Percentiles rank a stretch among this genome's conserved stretches.
Conservation (phyloP, 2,797 vertebrate genomes). For the Liasis olivaceus region DNA sequence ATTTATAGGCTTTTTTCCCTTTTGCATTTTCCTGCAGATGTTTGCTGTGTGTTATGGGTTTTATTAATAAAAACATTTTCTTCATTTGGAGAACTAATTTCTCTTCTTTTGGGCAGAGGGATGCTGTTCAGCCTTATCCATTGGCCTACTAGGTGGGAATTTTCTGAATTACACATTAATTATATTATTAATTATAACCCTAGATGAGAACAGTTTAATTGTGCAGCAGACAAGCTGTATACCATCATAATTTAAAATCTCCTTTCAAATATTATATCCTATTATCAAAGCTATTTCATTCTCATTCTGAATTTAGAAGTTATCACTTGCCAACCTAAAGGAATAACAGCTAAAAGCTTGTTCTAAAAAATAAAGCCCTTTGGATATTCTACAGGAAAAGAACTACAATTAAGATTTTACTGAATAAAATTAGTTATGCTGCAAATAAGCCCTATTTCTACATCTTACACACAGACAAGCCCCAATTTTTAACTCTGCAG, state of each 20-base stretch:
- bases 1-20: neutral
- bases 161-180: neutral
- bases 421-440: neutral
- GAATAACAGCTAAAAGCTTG: neutral
- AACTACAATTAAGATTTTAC: neutral
- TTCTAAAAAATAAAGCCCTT: neutral
- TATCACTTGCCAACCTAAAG: no score
- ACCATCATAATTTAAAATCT: neutral
- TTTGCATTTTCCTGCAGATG: neutral
- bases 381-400: neutral
- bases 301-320: neutral
- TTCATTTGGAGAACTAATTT: neutral
- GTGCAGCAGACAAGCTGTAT: neutral
- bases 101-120: neutral
- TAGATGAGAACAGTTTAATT: no score
- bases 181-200: no score
- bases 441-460: neutral
- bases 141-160: neutral
- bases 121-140: neutral
- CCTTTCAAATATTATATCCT: neutral
- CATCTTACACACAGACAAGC: neutral
- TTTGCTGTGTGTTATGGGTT: neutral
- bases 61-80: neutral
- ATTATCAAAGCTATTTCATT: neutral
- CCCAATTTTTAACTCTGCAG: neutral